A percentile compares a stretch with the other conserved stretches of the same genome.
These are phyloP conservation scores for Tubiluchus corallicola DNA, from an alignment of 2,888 invertebrate species.

Conservation along the genomic window DNA sequence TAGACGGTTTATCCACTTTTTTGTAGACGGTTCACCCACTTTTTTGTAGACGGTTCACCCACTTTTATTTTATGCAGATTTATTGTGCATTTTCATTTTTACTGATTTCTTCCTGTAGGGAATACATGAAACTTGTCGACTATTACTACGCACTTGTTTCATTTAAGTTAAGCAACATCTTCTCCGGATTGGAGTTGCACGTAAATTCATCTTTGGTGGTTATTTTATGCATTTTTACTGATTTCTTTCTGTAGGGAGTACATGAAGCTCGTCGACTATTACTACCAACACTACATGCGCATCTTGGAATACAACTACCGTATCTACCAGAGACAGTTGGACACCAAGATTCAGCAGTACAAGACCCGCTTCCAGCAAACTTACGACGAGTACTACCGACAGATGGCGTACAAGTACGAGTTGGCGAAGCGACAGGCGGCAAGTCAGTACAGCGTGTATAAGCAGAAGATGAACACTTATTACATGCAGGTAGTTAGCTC, in stretches of 20 bases:
- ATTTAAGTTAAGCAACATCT: too few relatives aligned
- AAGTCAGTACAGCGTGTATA: background rate
- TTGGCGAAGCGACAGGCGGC: background rate
- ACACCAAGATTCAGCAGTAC: background rate
- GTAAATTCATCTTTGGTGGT: too few relatives aligned
- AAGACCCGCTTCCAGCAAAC: background rate
- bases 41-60: too few relatives aligned
- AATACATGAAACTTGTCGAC: background rate
- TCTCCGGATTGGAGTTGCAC: too few relatives aligned
- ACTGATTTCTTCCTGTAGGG: too few relatives aligned
- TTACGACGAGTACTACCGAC: background rate
- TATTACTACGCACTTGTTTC: background rate
- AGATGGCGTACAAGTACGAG: slow-evolving; percentile 3
- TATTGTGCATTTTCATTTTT: too few relatives aligned
- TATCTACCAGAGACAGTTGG: background rate
- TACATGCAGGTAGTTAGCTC: too few relatives aligned
- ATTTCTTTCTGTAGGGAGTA: too few relatives aligned
- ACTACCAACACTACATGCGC: background rate
- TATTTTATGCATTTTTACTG: too few relatives aligned
- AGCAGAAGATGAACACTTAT: background rate
- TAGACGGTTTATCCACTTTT: too few relatives aligned
- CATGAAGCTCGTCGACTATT: background rate
- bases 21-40: too few relatives aligned
- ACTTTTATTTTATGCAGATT: too few relatives aligned
- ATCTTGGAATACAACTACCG: background rate